Evolutionary conservation across 64 coral and sea anemone species (phyloP), one percentile per base, ranked within the genome.

Genomic region (Acropora yongei): DNA sequence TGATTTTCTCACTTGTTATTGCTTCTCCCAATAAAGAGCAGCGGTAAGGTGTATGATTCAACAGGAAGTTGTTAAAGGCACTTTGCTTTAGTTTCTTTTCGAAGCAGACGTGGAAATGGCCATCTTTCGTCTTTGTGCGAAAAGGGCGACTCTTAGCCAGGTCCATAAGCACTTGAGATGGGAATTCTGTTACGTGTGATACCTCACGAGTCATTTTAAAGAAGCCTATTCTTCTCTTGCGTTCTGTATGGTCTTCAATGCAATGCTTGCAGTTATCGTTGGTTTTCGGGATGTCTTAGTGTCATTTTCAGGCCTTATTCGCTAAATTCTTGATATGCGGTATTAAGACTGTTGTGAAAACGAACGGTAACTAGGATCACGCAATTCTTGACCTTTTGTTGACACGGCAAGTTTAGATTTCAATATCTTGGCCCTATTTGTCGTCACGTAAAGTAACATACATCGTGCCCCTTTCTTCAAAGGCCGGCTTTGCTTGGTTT

Each of bases 11-110:
- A 0, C 8, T 19, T 48, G 44, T 18, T 42, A 18, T 69, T 9
- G 61, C 16, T 49, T 68, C 72, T 48, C 82, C 82, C 68, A 71
- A 39, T 45, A 85, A 71, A 1, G 82, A 85, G 19, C 63, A 85
- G 47, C 82, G 66, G 65, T 85, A 85, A 71, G 82, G 82, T 49
- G 82, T 85, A 72, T 72, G 61, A 30, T 44, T 85, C 82, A 85
- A 46, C 16, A 85, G 18, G 46, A 85, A 67, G 63, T 85, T 85
- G 43, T 85, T 85, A 4, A 85, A 85, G 16, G 82, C 82, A 48
- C 44, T 85, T 45, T 85, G 82, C 10, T 85, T 85, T 12, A 85
- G 42, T 11, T 85, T 85, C 65, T 85, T 85, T 44, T 85, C 82
- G 63, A 72, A 85, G 17, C 82, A 85, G 43, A 85, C 61, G 65